Conservation (phyloP, 2,797 vertebrate genomes). For the Notamacropus eugenii region DNA sequence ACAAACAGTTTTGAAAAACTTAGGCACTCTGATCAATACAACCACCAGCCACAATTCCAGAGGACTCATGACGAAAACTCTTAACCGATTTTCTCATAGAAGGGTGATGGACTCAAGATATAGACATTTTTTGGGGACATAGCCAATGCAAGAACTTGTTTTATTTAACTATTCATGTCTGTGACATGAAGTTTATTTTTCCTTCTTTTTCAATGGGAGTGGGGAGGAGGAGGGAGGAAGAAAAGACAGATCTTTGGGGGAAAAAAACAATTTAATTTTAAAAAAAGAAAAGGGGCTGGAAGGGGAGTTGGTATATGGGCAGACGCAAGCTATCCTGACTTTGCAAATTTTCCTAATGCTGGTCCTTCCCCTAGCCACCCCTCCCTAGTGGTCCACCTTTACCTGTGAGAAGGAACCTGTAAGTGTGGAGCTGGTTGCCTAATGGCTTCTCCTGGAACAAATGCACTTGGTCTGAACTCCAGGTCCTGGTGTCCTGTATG, state of each 20-base stretch:
- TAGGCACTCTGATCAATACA: background rate
- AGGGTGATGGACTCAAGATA: background rate
- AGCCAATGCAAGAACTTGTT: background rate
- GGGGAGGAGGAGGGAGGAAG: background rate
- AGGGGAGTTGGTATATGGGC: background rate
- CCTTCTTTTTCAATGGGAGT: background rate
- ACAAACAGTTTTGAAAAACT: background rate
- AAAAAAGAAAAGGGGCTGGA: background rate
- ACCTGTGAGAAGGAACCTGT: constrained; percentile 79
- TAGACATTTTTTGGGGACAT: background rate
- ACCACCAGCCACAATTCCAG: background rate
- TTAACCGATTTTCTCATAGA: background rate
- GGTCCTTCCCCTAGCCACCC: background rate
- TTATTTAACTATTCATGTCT: background rate
- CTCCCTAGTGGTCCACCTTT: background rate
- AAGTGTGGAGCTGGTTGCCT: background rate
- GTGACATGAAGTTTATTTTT: background rate
- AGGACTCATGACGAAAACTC: background rate
- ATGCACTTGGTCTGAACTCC: constrained; percentile 2
- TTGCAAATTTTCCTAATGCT: background rate
- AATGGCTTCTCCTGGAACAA: background rate
- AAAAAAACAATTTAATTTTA: background rate
- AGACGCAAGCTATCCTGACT: too few relatives aligned
- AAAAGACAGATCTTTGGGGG: background rate
- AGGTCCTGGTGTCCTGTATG: background rate